Conservation (phyloP, 1,140 invertebrate genomes). For the Parasteatoda tepidariorum region DNA sequence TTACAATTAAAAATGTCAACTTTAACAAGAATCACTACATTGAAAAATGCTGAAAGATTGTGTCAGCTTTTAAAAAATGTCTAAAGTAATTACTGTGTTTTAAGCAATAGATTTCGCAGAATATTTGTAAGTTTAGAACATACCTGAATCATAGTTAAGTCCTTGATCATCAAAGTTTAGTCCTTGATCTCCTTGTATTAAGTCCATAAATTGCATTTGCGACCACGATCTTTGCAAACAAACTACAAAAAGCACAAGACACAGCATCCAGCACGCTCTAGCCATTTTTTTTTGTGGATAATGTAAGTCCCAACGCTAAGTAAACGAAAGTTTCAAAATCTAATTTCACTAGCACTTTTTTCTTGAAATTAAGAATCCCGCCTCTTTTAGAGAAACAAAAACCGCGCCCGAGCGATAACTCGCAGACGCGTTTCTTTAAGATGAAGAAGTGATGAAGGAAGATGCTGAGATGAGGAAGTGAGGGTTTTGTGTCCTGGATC, state of each 20-base stretch:
- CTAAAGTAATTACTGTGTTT: too few species aligned
- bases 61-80: too few species aligned
- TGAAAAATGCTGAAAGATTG: too few species aligned
- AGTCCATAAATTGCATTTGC: constrained; percentile 46
- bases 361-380: constrained; percentile 22
- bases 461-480: constrained; percentile 46
- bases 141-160: constrained; percentile 54
- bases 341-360: constrained; percentile 10
- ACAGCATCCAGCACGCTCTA: constrained; percentile 55
- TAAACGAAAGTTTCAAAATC: background rate
- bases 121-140: too few species aligned
- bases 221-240: constrained; percentile 45
- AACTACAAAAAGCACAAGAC: constrained; percentile 36
- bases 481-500: constrained; percentile 20
- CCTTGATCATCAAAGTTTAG: constrained; percentile 10
- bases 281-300: constrained; percentile 46
- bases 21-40: too few species aligned
- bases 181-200: constrained; percentile 22
- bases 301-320: background rate
- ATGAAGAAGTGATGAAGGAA: background rate
- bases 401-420: constrained; percentile 1
- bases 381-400: too few species aligned
- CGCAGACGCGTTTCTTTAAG: background rate
- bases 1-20: too few species aligned
- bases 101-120: too few species aligned